Base-by-base conservation (phyloP, 2,113 vertebrate species). In the Prinia subflava region DNA sequence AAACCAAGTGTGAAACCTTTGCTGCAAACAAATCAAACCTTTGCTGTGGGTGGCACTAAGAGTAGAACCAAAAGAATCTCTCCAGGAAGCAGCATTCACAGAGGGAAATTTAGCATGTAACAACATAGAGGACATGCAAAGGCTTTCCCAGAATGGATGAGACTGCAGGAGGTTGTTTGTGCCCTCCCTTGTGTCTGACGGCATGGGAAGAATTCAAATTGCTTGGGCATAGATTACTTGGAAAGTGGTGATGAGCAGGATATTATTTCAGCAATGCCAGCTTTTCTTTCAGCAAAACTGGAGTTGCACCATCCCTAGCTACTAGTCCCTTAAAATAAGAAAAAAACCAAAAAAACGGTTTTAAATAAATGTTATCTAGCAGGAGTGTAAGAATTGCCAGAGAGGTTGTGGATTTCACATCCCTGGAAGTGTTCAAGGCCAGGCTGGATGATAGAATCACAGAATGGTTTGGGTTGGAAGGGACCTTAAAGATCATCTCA, bases 371-470 rank as follows among this genome's bases (percentile, higher is more conserved):
- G 6, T 20, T 35, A 37, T 41, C 39, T 9, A 76, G 11, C 17
- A 52, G n/a, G 52, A 70, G 5, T 14, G 3, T 55, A 55, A 70
- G 27, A 68, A 16, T 5, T 47, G 30, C 5, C 30, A 46, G n/a
- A 62, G 47, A 22, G 6, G 14, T 23, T 49, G 25, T 62, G 14
- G 10, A 7, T 5, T 27, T 8, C 0, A 0, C 10, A 35, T 33
- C 12, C n/a, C 33, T 53, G 28, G 13, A 39, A 46, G 28, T 46
- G 44, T 11, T 16, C 19, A 59, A 33, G 10, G 37, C 44, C 37
- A 39, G 13, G 59, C 0, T 52, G 50, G 59, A 21, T 16, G 23
- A 41, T 0, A 23, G 15, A n/a, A 59, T 28, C 44, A 41, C 9
- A 28, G 30, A 69, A 11, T 11, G 44, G 28, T 41, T 69, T 41